These are phyloP conservation scores for Diorhabda carinulata DNA, from an alignment of 1,140 invertebrate genomes.

Conservation along the genomic window DNA sequence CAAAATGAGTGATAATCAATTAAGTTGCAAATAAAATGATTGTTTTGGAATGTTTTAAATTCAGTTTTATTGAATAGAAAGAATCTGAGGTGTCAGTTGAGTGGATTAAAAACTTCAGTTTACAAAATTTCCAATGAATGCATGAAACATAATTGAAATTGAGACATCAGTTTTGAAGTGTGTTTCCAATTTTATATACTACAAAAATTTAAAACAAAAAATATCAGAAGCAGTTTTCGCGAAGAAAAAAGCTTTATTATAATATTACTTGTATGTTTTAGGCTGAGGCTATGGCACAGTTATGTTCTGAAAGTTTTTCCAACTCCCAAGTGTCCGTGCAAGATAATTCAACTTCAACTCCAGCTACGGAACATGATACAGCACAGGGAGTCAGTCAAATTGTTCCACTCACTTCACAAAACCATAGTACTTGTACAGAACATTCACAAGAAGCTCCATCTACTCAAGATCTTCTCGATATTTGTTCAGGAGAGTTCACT, in stretches of 20 bases:
- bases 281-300: slow-evolving; percentile 11
- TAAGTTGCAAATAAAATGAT: no score
- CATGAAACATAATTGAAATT: neutral
- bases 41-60: no score
- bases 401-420: no score
- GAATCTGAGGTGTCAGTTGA: neutral
- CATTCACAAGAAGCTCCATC: slow-evolving; percentile 14
- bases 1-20: no score
- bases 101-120: neutral
- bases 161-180: slow-evolving; percentile 2
- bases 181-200: neutral
- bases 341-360: neutral
- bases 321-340: neutral
- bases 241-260: no score
- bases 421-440: slow-evolving; percentile 4
- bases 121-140: neutral
- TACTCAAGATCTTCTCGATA: slow-evolving; percentile 40
- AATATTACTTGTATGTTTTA: slow-evolving; percentile 6
- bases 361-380: no score
- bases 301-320: slow-evolving; percentile 8
- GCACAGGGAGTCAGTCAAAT: no score
- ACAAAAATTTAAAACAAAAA: no score
- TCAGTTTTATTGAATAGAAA: neutral
- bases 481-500: slow-evolving; percentile 45
- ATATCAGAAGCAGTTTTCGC: no score